These are phyloP conservation scores for Lamprologus sp. DNA, from an alignment of 2,113 vertebrate species.

Conservation along the genomic window DNA sequence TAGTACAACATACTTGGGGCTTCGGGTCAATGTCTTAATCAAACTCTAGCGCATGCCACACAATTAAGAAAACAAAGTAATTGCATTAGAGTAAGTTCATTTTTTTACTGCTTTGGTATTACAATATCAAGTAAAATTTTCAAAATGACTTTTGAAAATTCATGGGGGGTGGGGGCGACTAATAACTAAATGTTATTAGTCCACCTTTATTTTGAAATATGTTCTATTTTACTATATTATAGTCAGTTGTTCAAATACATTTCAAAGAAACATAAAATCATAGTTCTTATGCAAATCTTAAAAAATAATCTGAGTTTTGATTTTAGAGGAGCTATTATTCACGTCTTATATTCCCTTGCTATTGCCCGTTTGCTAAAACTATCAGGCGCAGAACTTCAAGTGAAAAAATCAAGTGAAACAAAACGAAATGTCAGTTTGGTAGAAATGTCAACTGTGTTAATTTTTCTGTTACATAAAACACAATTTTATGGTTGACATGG, in stretches of 20 bases:
- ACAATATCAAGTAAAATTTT: neutral
- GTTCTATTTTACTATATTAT: neutral
- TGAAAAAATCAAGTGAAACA: neutral
- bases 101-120: neutral
- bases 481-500: constrained; percentile 65
- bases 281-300: neutral
- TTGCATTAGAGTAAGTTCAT: neutral
- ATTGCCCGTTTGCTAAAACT: neutral
- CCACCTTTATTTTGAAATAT: neutral
- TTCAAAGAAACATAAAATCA: neutral
- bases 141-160: neutral
- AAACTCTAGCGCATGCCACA: neutral
- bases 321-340: neutral
- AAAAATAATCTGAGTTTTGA: neutral
- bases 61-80: neutral
- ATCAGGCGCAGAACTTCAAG: neutral
- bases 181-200: neutral
- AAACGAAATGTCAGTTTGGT: constrained; percentile 3
- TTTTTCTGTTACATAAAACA: constrained; percentile 59
- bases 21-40: neutral
- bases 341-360: neutral
- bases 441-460: constrained; percentile 31
- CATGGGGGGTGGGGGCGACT: neutral
- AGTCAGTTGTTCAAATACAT: neutral
- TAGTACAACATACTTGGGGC: neutral